A percentile compares a stretch with the other conserved stretches of the same genome.
Conservation (phyloP, 2,113 vertebrate genomes). For the Oreocharis arfaki region DNA sequence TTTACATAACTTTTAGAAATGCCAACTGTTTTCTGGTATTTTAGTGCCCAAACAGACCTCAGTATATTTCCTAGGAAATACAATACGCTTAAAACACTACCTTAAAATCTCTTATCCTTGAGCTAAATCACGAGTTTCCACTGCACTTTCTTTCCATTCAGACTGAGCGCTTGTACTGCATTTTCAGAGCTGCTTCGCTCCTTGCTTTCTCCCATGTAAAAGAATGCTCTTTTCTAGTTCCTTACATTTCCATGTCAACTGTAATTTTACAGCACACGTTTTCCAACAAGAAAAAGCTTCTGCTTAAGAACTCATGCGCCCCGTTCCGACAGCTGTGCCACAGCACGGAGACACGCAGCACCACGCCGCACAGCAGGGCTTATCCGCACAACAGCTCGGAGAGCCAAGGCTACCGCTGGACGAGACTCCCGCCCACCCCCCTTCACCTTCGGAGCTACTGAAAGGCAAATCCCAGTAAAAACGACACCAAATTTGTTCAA, state of each 20-base stretch:
- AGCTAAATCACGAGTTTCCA: neutral
- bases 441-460: accelerated
- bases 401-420: accelerated
- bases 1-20: neutral
- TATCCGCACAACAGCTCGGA: accelerated
- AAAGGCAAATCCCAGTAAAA: accelerated
- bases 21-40: neutral
- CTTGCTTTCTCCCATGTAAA: neutral
- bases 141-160: neutral
- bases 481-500: accelerated
- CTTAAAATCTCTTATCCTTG: neutral
- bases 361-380: accelerated
- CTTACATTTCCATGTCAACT: accelerated
- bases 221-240: accelerated
- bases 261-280: accelerated
- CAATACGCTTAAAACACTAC: neutral
- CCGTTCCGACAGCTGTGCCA: neutral
- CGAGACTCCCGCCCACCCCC: accelerated
- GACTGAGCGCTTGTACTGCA: accelerated
- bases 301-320: too few species aligned
- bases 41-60: neutral
- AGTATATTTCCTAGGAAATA: neutral
- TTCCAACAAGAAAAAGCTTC: neutral
- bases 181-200: neutral
- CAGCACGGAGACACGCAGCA: accelerated